These are phyloP conservation scores for Kuschelorhynchus macadamiae DNA, from an alignment of 2,888 invertebrate genomes.

Conservation along the genomic window DNA sequence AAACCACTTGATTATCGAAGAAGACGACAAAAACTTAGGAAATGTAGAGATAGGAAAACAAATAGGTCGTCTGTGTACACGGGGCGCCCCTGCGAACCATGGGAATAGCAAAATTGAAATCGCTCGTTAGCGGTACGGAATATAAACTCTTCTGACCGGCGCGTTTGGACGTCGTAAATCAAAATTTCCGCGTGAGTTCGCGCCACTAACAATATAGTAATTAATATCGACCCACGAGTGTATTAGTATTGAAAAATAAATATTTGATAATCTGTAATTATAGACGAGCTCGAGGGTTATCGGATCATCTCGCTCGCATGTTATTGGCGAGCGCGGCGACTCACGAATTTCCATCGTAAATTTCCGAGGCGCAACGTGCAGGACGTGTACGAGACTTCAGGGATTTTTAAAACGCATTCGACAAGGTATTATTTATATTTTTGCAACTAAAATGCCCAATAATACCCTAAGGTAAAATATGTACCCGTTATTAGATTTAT, in stretches of 20 bases:
- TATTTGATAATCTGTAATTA: slow-evolving; percentile 67
- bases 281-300: slow-evolving; percentile 59
- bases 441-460: neutral
- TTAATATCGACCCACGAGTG: slow-evolving; percentile 64
- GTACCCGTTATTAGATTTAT: no score
- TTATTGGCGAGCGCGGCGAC: slow-evolving; percentile 49
- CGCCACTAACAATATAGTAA: slow-evolving; percentile 67
- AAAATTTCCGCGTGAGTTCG: slow-evolving; percentile 63
- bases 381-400: neutral
- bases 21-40: no score
- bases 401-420: neutral
- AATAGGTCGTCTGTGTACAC: no score
- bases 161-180: slow-evolving; percentile 63
- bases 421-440: neutral
- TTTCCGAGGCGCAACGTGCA: slow-evolving; percentile 8
- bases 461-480: no score
- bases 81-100: slow-evolving; percentile 47
- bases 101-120: slow-evolving; percentile 66
- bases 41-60: no score
- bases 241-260: slow-evolving; percentile 67
- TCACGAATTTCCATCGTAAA: slow-evolving; percentile 47
- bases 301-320: slow-evolving; percentile 56
- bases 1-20: no score
- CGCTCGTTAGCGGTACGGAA: slow-evolving; percentile 66
- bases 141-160: slow-evolving; percentile 58